Base-by-base conservation (phyloP, 2,888 invertebrate genomes). In the Caenorhabditis imperialis region DNA sequence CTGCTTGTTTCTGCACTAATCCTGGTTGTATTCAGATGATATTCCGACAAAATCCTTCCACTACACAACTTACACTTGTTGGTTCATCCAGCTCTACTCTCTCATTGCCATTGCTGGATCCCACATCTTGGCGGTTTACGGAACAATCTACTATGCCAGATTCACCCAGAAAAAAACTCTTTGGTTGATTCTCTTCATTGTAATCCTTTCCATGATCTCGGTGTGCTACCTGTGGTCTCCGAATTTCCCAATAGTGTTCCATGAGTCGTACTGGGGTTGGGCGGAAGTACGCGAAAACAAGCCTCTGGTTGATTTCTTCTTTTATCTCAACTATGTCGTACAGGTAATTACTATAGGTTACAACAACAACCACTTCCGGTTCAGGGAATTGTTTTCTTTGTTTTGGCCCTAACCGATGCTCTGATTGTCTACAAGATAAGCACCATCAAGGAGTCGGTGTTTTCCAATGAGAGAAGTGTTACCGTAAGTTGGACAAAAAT, bases 391-490 rank as follows among this genome's bases (percentile, higher is more conserved):
- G 74, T 74, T 38, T 74, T 74, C 51, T 44, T 45, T 18, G 61
- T 61, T 20, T 45, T 74, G 22, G 67, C 50, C 18, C 38, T 74
- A 8, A 67, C 74, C 27, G 74, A 74, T 57, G 45, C 65, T 22
- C 23, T 74, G 51, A 74, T 74, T 57, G 67, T 74, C 30, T 74
- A 74, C 48, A 74, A 74, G 20, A 37, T 74, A 20, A 67, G 74
- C 27, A 67, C 60, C 3, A 58, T 74, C 40, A 74, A 67, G 44
- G 53, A 65, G 42, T 47, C 63, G 4, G 51, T 58, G 14, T 53
- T 65, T 18, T 44, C 67, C 8, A 16, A 20, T 12, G 72, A 72
- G 33, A 45, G 60, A 35, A 72, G 63, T 51, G 54, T 35, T 7
- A 72, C 72, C 33, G 72, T 72, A 40, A 54, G 58, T 54, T 50